A percentile compares a stretch with the other conserved stretches of the same genome.
Evolutionary conservation across 1,140 invertebrate genomes (phyloP).

Genomic region (Stenopsyche tienmushanensis): DNA sequence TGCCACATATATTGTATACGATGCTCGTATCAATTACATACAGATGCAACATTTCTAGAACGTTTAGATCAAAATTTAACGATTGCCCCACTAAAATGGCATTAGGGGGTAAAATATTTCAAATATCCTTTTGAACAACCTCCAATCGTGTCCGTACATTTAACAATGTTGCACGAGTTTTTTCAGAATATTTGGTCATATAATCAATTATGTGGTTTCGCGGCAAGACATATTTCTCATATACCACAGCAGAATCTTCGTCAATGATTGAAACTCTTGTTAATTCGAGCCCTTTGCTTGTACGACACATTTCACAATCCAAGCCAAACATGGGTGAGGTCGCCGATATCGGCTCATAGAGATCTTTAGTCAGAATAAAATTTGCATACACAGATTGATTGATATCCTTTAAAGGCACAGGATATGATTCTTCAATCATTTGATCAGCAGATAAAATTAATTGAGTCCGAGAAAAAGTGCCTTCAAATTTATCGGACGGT

Average conservation of each 20-base stretch:
- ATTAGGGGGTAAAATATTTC: slow-evolving; percentile 74
- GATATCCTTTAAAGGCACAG: slow-evolving; percentile 72
- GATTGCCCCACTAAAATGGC: slow-evolving; percentile 93
- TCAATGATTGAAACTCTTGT: slow-evolving; percentile 86
- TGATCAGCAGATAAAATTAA: slow-evolving; percentile 80
- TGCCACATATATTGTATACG: slow-evolving; percentile 84
- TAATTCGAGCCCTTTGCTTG: slow-evolving; percentile 71
- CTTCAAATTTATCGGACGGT: slow-evolving; percentile 46
- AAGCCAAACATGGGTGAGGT: slow-evolving; percentile 85
- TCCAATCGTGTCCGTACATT: slow-evolving; percentile 71
- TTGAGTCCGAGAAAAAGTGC: slow-evolving; percentile 78
- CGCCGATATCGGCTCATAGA: slow-evolving; percentile 72
- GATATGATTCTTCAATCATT: slow-evolving; percentile 84
- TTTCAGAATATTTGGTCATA: slow-evolving; percentile 82
- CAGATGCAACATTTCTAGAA: slow-evolving; percentile 91
- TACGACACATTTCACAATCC: slow-evolving; percentile 96
- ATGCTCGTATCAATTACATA: slow-evolving; percentile 94
- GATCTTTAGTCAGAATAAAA: slow-evolving; percentile 73
- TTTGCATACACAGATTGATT: slow-evolving; percentile 62
- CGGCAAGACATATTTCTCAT: slow-evolving; percentile 86
- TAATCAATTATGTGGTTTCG: slow-evolving; percentile 83
- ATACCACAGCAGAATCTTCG: slow-evolving; percentile 74
- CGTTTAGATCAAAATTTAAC: slow-evolving; percentile 83
- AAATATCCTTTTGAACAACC: slow-evolving; percentile 79
- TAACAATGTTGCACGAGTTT: slow-evolving; percentile 72